phyloP scores from a whole-genome alignment of 2,797 vertebrate genomes.

The Megalops cyprinoides region DNA sequence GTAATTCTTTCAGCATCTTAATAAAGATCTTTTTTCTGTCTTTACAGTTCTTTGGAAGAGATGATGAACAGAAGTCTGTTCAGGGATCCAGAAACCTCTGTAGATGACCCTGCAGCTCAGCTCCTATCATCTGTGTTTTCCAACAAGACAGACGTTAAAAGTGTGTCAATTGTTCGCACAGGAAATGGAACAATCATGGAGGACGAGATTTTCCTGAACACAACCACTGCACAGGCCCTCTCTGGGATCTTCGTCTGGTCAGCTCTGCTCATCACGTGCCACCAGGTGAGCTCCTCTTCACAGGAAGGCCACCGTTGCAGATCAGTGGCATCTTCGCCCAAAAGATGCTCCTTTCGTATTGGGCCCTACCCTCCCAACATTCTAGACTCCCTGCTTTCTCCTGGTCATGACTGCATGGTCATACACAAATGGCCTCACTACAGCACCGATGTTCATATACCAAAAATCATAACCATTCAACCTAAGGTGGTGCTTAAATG shows the following conservation, averaged over 20 bases:
- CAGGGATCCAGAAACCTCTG: constrained; percentile 27
- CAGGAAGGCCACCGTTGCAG: not conserved
- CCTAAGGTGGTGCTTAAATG: constrained; percentile 10
- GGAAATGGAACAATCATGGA: constrained; percentile 56
- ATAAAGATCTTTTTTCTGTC: not conserved
- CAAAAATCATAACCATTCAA: not conserved
- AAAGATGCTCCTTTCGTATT: not conserved
- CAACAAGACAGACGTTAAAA: constrained; percentile 57
- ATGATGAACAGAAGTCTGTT: constrained; percentile 16
- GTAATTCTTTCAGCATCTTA: not conserved
- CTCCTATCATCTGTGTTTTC: constrained; percentile 58
- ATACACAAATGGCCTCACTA: not conserved
- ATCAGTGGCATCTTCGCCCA: not conserved
- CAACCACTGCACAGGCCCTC: constrained; percentile 73
- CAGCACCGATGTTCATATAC: not conserved
- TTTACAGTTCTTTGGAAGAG: constrained; percentile 37
- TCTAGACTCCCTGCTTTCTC: not conserved
- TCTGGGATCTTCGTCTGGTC: constrained; percentile 90
- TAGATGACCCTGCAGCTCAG: constrained; percentile 54
- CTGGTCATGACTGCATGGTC: not conserved
- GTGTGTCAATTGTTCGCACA: constrained; percentile 68
- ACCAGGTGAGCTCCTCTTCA: constrained; percentile 87
- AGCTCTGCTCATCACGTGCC: constrained; percentile 87
- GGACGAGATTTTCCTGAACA: constrained; percentile 84
- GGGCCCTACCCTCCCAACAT: not conserved